Conservation (phyloP, 1,140 invertebrate species). For the Mactra quadrangularis region DNA sequence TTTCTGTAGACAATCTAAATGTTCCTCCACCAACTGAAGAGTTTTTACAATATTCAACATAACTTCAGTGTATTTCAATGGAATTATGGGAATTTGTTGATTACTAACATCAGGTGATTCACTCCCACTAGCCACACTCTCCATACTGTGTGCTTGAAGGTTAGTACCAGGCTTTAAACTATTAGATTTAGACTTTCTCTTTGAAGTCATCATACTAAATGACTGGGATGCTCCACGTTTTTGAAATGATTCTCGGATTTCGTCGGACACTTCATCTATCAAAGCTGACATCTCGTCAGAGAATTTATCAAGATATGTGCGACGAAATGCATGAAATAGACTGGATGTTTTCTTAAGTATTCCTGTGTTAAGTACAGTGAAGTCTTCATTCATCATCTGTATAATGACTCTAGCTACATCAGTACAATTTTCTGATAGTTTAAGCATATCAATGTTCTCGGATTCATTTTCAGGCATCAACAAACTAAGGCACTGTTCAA, state of each 20-base stretch:
- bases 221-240: constrained; percentile 59
- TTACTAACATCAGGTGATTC: not conserved
- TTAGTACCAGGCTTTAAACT: constrained; percentile 27
- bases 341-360: constrained; percentile 74
- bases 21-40: constrained; percentile 76
- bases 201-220: constrained; percentile 37
- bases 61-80: constrained; percentile 68
- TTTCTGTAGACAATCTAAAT: constrained; percentile 73
- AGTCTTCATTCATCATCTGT: constrained; percentile 81
- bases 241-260: constrained; percentile 70
- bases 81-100: constrained; percentile 9
- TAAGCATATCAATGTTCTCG: constrained; percentile 72
- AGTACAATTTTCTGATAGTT: constrained; percentile 74
- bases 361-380: constrained; percentile 77
- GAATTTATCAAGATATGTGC: constrained; percentile 79
- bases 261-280: constrained; percentile 79
- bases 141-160: constrained; percentile 70
- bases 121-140: constrained; percentile 26
- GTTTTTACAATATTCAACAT: constrained; percentile 75
- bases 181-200: constrained; percentile 34
- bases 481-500: constrained; percentile 74
- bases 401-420: constrained; percentile 74
- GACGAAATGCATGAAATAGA: constrained; percentile 76
- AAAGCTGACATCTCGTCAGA: constrained; percentile 80
- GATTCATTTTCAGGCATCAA: constrained; percentile 73